These are phyloP conservation scores for Lithodes maja DNA, from an alignment of 2,888 invertebrate genomes.

Conservation along the genomic window DNA sequence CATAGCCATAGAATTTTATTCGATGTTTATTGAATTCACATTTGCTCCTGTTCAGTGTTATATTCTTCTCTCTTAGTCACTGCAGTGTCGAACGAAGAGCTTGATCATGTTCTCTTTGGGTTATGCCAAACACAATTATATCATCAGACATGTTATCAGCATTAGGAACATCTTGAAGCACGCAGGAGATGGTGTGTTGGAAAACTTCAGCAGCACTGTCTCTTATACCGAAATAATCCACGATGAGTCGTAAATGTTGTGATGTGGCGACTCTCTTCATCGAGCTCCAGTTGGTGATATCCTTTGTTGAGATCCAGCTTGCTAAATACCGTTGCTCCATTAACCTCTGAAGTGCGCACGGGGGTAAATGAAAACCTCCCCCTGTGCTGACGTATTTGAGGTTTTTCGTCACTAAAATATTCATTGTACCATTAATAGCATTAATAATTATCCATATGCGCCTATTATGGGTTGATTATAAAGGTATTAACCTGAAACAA, in stretches of 20 bases:
- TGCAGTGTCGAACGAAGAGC: not conserved
- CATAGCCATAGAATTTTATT: not conserved
- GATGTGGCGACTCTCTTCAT: not conserved
- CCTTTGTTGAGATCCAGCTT: not conserved
- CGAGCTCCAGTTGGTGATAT: not conserved
- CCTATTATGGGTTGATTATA: no score
- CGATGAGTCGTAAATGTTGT: constrained; percentile 9
- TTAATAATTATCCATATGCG: no score
- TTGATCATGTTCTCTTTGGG: not conserved
- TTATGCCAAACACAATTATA: not conserved
- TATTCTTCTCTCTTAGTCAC: not conserved
- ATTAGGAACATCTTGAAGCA: not conserved
- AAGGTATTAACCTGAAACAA: no score
- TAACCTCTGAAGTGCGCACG: no score
- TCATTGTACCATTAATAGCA: no score
- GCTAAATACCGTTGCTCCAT: not conserved
- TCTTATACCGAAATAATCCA: not conserved
- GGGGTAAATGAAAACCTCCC: no score
- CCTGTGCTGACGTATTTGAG: no score
- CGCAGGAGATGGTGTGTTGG: not conserved
- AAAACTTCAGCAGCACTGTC: not conserved
- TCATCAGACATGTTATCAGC: constrained; percentile 14
- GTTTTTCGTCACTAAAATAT: no score
- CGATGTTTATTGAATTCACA: not conserved
- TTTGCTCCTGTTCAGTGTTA: not conserved